A percentile compares a stretch with the other conserved stretches of the same genome.
Evolutionary conservation across 2,888 invertebrate genomes (phyloP).

Genomic region (Acleris emargana): DNA sequence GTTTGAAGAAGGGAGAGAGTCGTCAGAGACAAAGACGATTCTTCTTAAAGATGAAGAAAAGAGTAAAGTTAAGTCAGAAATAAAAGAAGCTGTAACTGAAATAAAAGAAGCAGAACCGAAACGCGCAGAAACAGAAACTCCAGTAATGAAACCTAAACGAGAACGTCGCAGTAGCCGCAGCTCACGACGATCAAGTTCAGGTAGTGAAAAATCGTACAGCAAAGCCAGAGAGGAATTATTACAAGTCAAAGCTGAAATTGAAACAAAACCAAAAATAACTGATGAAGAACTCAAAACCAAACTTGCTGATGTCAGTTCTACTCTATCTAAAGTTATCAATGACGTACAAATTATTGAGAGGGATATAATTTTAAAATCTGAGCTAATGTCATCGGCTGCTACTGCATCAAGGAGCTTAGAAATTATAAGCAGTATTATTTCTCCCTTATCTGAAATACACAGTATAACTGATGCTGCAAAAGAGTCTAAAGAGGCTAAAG

Average conservation of each 20-base stretch:
- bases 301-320: slow-evolving; percentile 53
- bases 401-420: slow-evolving; percentile 87
- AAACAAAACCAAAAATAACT: slow-evolving; percentile 44
- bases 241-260: slow-evolving; percentile 43
- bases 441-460: slow-evolving; percentile 86
- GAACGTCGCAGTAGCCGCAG: slow-evolving; percentile 74
- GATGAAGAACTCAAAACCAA: slow-evolving; percentile 58
- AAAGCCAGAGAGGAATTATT: slow-evolving; percentile 64
- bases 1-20: slow-evolving; percentile 61
- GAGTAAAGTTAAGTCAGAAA: no score
- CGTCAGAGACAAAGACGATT: slow-evolving; percentile 61
- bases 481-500: slow-evolving; percentile 66
- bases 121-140: slow-evolving; percentile 44
- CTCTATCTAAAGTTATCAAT: slow-evolving; percentile 78
- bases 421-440: slow-evolving; percentile 84
- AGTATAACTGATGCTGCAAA: slow-evolving; percentile 83
- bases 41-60: slow-evolving; percentile 59
- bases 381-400: slow-evolving; percentile 86
- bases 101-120: slow-evolving; percentile 33
- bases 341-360: slow-evolving; percentile 85
- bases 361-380: slow-evolving; percentile 86
- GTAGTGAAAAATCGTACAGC: slow-evolving; percentile 77
- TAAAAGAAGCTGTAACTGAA: slow-evolving; percentile 11
- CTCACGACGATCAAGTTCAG: slow-evolving; percentile 71
- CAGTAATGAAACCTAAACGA: slow-evolving; percentile 53